phyloP scores from a whole-genome alignment of 2,797 vertebrate species.

The Cetoscarus ocellatus region DNA sequence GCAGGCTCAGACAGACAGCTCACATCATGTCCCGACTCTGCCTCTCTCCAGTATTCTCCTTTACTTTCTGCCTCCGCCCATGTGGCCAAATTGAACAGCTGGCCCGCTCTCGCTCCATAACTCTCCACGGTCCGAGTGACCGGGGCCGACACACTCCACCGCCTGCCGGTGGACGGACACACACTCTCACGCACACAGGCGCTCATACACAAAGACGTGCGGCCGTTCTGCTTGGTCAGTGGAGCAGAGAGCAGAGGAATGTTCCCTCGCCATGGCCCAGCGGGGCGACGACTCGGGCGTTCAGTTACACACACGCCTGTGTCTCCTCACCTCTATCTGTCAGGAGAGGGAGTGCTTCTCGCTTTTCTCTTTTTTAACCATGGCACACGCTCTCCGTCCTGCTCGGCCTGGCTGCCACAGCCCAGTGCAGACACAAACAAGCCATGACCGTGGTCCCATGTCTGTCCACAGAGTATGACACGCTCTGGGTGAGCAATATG shows the following conservation, averaged over 20 bases:
- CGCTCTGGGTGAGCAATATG: slow-evolving; percentile 5
- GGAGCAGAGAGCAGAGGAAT: slow-evolving; percentile 75
- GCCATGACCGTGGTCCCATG: slow-evolving; percentile 23
- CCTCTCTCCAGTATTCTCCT: slow-evolving; percentile 59
- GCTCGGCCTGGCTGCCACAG: slow-evolving; percentile 39
- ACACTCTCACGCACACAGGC: slow-evolving; percentile 36
- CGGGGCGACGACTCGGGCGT: slow-evolving; percentile 61
- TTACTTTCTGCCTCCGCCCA: slow-evolving; percentile 62
- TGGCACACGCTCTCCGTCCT: slow-evolving; percentile 41
- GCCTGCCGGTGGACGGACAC: slow-evolving; percentile 64
- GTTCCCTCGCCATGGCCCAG: slow-evolving; percentile 63
- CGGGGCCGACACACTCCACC: slow-evolving; percentile 70
- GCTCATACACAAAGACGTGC: slow-evolving; percentile 30
- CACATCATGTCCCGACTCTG: slow-evolving; percentile 42
- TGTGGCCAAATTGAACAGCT: slow-evolving; percentile 79
- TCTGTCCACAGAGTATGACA: slow-evolving; percentile 5
- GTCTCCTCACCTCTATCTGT: slow-evolving; percentile 70
- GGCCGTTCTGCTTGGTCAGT: slow-evolving; percentile 73
- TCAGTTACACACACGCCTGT: slow-evolving; percentile 69
- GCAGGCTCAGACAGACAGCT: slow-evolving; percentile 40
- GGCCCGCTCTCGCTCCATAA: slow-evolving; percentile 73
- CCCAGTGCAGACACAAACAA: slow-evolving; percentile 40
- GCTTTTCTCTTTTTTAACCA: slow-evolving; percentile 7
- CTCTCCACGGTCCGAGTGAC: slow-evolving; percentile 69
- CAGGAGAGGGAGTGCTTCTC: slow-evolving; percentile 36